A percentile compares a stretch with the other conserved stretches of the same genome.
Conservation (phyloP, 2,113 vertebrate genomes). For the Erinaceus europaeus region DNA sequence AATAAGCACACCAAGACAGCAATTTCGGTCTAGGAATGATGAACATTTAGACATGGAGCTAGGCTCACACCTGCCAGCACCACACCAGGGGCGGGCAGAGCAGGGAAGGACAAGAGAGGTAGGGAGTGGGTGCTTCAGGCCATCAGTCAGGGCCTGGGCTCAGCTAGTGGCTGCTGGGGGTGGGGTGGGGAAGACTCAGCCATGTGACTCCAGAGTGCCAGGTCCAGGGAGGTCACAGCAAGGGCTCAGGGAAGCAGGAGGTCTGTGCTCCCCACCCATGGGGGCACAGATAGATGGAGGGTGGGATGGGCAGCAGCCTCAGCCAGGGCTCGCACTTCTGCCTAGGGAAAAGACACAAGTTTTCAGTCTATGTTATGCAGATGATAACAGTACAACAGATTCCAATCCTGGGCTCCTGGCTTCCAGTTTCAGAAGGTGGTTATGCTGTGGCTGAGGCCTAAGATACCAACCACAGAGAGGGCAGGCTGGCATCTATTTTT, state of each 20-base stretch:
- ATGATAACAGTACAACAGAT: too few species aligned
- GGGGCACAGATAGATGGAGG: neutral
- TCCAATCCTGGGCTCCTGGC: neutral
- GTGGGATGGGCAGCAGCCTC: too few species aligned
- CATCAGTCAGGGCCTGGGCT: neutral
- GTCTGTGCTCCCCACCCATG: too few species aligned
- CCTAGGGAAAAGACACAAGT: too few species aligned
- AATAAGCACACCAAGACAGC: slow-evolving; percentile 38
- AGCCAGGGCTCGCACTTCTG: neutral
- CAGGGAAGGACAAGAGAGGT: slow-evolving; percentile 17
- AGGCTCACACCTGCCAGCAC: slow-evolving; percentile 6
- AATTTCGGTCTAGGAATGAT: slow-evolving; percentile 8
- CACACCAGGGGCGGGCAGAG: neutral
- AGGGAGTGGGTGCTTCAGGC: neutral
- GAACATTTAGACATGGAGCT: slow-evolving; percentile 47
- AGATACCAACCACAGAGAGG: neutral
- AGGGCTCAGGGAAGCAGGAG: neutral
- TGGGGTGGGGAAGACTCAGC: too few species aligned
- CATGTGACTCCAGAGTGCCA: slow-evolving; percentile 15
- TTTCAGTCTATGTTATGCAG: too few species aligned
- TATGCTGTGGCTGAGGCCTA: neutral
- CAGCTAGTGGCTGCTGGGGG: neutral
- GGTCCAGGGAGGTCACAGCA: neutral
- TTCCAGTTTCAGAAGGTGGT: rapidly evolving
- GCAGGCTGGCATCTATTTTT: too few species aligned